phyloP scores from a whole-genome alignment of 2,113 vertebrate genomes.

The Neodon shergylaensis region DNA sequence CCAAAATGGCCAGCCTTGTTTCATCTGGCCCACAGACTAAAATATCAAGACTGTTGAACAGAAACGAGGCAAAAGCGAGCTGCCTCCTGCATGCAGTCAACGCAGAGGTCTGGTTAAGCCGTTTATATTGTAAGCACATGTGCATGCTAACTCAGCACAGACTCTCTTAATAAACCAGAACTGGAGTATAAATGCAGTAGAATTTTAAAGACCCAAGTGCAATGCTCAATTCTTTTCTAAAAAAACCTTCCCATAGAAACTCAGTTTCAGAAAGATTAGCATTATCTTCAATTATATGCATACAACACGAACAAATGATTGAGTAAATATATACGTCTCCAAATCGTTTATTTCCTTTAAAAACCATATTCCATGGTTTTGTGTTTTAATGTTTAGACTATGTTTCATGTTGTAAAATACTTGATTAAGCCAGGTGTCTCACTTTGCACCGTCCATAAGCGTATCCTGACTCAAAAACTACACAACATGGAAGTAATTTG shows the following conservation, averaged over 20 bases:
- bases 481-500: not conserved
- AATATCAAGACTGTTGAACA: constrained; percentile 80
- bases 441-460: not conserved
- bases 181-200: constrained; percentile 76
- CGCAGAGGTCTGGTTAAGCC: constrained; percentile 85
- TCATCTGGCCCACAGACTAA: constrained; percentile 86
- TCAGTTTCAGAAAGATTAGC: constrained; percentile 13
- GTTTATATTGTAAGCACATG: constrained; percentile 83
- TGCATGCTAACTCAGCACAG: constrained; percentile 83
- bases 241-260: constrained; percentile 66
- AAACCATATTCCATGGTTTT: not conserved
- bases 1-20: constrained; percentile 77
- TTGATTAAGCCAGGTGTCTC: constrained; percentile 47
- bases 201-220: constrained; percentile 80
- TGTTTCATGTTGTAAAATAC: constrained; percentile 54
- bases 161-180: constrained; percentile 83
- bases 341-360: constrained; percentile 62
- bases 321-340: not conserved
- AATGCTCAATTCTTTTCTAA: constrained; percentile 69
- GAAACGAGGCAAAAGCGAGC: constrained; percentile 83
- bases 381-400: constrained; percentile 51
- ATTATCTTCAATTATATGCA: constrained; percentile 59
- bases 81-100: constrained; percentile 81
- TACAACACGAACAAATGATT: constrained; percentile 37
- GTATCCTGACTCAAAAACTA: not conserved